phyloP scores from a whole-genome alignment of 2,113 vertebrate species.

The Salvelinus sp. region DNA sequence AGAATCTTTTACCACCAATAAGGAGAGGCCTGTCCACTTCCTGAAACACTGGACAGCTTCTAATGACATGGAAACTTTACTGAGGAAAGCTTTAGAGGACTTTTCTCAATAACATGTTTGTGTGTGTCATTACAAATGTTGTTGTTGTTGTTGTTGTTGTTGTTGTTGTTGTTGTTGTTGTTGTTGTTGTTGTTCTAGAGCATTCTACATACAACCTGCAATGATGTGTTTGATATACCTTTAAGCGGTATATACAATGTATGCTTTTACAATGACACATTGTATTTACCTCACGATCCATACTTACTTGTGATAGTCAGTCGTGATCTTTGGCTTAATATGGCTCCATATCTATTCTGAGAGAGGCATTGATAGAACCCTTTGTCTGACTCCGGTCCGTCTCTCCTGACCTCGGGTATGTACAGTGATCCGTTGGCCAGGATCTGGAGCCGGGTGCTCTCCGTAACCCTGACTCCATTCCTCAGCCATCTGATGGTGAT shows the following conservation, averaged over 20 bases:
- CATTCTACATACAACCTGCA: too few species aligned
- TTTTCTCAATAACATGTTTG: slow-evolving; percentile 19
- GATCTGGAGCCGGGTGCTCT: slow-evolving; percentile 79
- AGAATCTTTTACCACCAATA: slow-evolving; percentile 47
- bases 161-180: too few species aligned
- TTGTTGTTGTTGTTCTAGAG: too few species aligned
- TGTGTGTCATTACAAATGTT: too few species aligned
- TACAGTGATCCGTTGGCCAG: slow-evolving; percentile 89
- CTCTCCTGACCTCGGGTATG: slow-evolving; percentile 83
- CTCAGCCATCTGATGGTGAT: slow-evolving; percentile 89
- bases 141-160: too few species aligned
- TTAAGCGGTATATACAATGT: neutral
- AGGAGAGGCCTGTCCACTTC: slow-evolving; percentile 30
- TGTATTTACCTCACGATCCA: slow-evolving; percentile 8
- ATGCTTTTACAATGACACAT: neutral
- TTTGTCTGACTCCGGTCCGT: slow-evolving; percentile 84
- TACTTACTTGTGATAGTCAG: slow-evolving; percentile 93
- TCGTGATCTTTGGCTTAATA: slow-evolving; percentile 92
- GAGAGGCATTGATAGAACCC: slow-evolving; percentile 95
- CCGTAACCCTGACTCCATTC: slow-evolving; percentile 81
- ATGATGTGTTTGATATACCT: neutral
- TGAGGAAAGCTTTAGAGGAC: slow-evolving; percentile 25
- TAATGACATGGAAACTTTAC: slow-evolving; percentile 76
- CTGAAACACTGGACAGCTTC: slow-evolving; percentile 30
- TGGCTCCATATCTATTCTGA: slow-evolving; percentile 89